A percentile compares a stretch with the other conserved stretches of the same genome.
These are phyloP conservation scores for Ctenopoma kingsleyae DNA, from an alignment of 2,797 vertebrate species.

Conservation along the genomic window DNA sequence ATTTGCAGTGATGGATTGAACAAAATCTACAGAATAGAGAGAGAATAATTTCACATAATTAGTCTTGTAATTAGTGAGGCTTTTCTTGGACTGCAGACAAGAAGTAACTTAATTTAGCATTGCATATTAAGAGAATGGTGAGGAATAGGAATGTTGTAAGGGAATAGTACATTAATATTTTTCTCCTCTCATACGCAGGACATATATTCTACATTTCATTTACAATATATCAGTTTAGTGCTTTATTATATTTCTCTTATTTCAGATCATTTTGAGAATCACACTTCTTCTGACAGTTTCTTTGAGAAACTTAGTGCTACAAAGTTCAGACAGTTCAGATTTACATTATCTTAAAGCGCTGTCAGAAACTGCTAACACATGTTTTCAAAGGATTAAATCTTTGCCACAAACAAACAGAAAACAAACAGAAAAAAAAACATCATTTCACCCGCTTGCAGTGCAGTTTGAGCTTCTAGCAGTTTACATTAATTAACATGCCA, in stretches of 20 bases:
- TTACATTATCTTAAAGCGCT: not conserved
- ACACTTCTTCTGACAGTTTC: slow-evolving; percentile 11
- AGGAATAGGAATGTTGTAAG: slow-evolving; percentile 21
- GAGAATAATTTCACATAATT: slow-evolving; percentile 29
- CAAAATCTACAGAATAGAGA: slow-evolving; percentile 22
- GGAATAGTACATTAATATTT: slow-evolving; percentile 22
- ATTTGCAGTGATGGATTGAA: slow-evolving; percentile 16
- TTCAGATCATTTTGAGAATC: slow-evolving; percentile 15
- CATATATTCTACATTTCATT: slow-evolving; percentile 18
- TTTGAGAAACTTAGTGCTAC: slow-evolving; percentile 8
- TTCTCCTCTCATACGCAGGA: slow-evolving; percentile 14
- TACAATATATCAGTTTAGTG: slow-evolving; percentile 3
- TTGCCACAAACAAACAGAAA: slow-evolving; percentile 9
- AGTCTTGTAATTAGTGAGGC: slow-evolving; percentile 12
- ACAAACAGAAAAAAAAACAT: slow-evolving; percentile 23
- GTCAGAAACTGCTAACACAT: slow-evolving; percentile 5
- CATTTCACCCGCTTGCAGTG: slow-evolving; percentile 23
- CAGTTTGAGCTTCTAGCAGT: slow-evolving; percentile 44
- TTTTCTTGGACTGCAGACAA: slow-evolving; percentile 22
- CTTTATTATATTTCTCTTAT: slow-evolving; percentile 4
- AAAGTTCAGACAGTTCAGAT: slow-evolving; percentile 27
- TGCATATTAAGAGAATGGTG: not conserved
- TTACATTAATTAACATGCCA: slow-evolving; percentile 59
- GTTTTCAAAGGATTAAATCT: slow-evolving; percentile 41
- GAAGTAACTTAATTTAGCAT: slow-evolving; percentile 14